A percentile compares a stretch with the other conserved stretches of the same genome.
These are phyloP conservation scores for Acronicta psi DNA, from an alignment of 2,888 invertebrate species.

Conservation along the genomic window DNA sequence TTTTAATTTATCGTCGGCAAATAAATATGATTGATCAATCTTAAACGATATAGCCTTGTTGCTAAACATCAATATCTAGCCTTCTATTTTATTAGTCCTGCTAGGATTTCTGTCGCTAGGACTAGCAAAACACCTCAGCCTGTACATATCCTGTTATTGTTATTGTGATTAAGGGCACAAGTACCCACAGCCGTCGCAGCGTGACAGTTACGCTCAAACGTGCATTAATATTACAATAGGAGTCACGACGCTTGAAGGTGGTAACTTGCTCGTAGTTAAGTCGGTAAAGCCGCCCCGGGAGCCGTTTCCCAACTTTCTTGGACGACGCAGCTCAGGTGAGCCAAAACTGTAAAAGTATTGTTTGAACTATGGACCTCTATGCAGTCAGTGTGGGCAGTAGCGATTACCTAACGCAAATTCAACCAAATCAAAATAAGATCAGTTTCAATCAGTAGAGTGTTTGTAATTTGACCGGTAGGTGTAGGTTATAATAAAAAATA, in stretches of 20 bases:
- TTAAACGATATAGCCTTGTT: too few species aligned
- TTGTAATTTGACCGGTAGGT: too few species aligned
- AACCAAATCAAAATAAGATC: too few species aligned
- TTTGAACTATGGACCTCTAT: conserved; percentile 2
- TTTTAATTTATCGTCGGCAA: too few species aligned
- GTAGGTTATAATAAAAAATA: too few species aligned
- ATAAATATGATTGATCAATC: too few species aligned
- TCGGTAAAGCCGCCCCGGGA: conserved; percentile 46
- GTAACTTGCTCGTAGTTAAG: conserved; percentile 57
- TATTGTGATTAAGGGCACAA: conserved; percentile 78
- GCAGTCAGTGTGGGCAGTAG: neutral
- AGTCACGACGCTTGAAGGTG: conserved; percentile 67
- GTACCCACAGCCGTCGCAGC: conserved; percentile 67
- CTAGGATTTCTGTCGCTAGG: too few species aligned
- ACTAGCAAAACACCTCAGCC: conserved; percentile 53
- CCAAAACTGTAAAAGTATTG: conserved; percentile 12
- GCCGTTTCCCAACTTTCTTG: conserved; percentile 56
- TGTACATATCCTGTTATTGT: conserved; percentile 71
- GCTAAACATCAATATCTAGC: too few species aligned
- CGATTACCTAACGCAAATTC: neutral
- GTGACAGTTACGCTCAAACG: conserved; percentile 72
- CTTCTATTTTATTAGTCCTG: too few species aligned
- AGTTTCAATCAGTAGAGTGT: too few species aligned
- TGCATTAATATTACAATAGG: conserved; percentile 77
- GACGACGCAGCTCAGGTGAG: conserved; percentile 50